Percentiles rank a stretch among this genome's conserved stretches.
Evolutionary conservation across 1,140 invertebrate species (phyloP).

Genomic region (Monochamus saltuarius): DNA sequence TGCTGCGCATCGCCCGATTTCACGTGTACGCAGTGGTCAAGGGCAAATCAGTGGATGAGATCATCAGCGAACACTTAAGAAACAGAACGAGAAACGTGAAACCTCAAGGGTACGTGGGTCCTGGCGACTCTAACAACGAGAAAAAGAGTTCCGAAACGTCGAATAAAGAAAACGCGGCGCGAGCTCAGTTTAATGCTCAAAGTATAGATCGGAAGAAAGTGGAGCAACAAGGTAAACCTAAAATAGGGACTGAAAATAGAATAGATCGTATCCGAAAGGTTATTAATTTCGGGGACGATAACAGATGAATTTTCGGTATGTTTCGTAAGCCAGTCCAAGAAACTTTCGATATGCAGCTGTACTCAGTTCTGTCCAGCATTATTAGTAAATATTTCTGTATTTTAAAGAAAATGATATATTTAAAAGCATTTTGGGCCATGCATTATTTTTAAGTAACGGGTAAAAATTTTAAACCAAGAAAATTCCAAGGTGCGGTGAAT

Average conservation of each 20-base stretch:
- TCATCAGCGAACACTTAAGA: conserved; percentile 52
- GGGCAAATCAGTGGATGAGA: conserved; percentile 60
- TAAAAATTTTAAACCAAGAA: no score
- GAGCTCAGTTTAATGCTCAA: conserved; percentile 28
- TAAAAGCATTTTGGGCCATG: no score
- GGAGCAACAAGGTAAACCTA: conserved; percentile 12
- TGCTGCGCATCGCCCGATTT: conserved; percentile 62
- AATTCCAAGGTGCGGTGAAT: no score
- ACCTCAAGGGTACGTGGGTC: conserved; percentile 44
- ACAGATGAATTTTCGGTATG: not conserved
- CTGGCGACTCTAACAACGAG: conserved; percentile 25
- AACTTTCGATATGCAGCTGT: no score
- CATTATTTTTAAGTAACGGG: no score
- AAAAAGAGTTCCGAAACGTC: not conserved
- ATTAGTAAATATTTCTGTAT: no score
- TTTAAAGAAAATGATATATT: no score
- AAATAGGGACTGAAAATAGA: conserved; percentile 29
- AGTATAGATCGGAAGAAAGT: conserved; percentile 27
- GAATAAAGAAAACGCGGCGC: conserved; percentile 30
- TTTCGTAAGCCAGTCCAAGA: no score
- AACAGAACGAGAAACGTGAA: conserved; percentile 35
- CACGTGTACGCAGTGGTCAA: conserved; percentile 64
- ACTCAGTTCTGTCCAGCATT: no score
- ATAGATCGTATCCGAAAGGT: conserved; percentile 45
- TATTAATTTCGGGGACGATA: conserved; percentile 43